Percentiles rank a stretch among this genome's conserved stretches.
These are phyloP conservation scores for Dinoponera quadriceps DNA, from an alignment of 1,140 invertebrate genomes.

Conservation along the genomic window DNA sequence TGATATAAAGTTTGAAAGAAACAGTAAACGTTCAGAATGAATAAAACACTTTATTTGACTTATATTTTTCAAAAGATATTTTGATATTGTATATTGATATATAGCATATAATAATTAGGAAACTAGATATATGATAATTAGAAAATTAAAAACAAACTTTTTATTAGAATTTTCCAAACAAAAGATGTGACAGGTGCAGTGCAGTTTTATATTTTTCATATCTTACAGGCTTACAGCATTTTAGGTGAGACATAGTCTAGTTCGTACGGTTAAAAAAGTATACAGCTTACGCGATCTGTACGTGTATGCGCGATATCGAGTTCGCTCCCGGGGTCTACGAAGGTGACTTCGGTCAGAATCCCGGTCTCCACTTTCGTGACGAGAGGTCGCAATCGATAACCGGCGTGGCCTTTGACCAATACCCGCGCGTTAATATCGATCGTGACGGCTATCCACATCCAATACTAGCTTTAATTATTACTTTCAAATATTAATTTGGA, in stretches of 20 bases:
- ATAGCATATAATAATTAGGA: too few species aligned
- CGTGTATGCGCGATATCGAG: slow-evolving; percentile 48
- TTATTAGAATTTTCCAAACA: too few species aligned
- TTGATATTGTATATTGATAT: too few species aligned
- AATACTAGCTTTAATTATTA: background rate
- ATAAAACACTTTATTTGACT: too few species aligned
- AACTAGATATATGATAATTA: too few species aligned
- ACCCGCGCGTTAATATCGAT: slow-evolving; percentile 39
- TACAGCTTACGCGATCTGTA: background rate
- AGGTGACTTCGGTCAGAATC: slow-evolving; percentile 72
- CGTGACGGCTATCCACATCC: background rate
- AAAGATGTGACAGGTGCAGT: too few species aligned
- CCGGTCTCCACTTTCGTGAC: slow-evolving; percentile 76
- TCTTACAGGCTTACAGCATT: too few species aligned
- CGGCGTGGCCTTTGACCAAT: slow-evolving; percentile 71
- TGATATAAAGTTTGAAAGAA: too few species aligned
- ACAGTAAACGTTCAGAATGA: too few species aligned
- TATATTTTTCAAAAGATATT: too few species aligned
- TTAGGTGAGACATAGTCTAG: background rate
- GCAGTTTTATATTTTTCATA: too few species aligned
- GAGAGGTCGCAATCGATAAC: slow-evolving; percentile 81
- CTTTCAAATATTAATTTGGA: background rate
- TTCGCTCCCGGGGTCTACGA: slow-evolving; percentile 76
- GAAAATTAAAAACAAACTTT: too few species aligned
- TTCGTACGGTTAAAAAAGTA: slow-evolving; percentile 34